phyloP scores from a whole-genome alignment of 1,140 invertebrate genomes.

The Platorchestia sp. region DNA sequence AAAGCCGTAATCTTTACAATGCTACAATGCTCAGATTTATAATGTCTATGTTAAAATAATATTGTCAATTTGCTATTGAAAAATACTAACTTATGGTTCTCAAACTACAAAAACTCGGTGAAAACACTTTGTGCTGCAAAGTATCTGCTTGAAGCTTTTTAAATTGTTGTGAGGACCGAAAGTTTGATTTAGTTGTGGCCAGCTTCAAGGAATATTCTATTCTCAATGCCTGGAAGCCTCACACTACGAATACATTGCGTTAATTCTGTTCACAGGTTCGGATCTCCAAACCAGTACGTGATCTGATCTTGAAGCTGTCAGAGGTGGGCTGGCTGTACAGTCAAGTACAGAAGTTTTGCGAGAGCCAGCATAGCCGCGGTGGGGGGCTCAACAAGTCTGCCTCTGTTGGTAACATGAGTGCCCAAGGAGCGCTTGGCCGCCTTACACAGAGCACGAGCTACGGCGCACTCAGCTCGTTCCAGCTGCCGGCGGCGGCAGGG shows the following conservation, averaged over 20 bases:
- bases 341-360: slow-evolving; percentile 80
- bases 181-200: neutral
- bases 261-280: slow-evolving; percentile 69
- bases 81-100: too few species aligned
- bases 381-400: slow-evolving; percentile 45
- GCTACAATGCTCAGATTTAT: too few species aligned
- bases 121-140: too few species aligned
- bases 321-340: slow-evolving; percentile 91
- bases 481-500: neutral
- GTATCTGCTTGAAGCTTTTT: neutral
- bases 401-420: slow-evolving; percentile 9
- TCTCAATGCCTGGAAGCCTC: neutral
- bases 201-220: neutral
- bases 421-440: neutral
- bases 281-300: slow-evolving; percentile 69
- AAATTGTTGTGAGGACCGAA: neutral
- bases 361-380: slow-evolving; percentile 67
- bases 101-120: too few species aligned
- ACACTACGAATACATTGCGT: neutral
- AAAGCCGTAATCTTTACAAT: too few species aligned
- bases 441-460: slow-evolving; percentile 27
- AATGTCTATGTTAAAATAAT: too few species aligned
- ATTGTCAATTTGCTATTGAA: too few species aligned
- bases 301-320: slow-evolving; percentile 79
- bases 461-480: neutral